These are phyloP conservation scores for Zaprionus capensis DNA, from an alignment of 1,140 invertebrate species.

Conservation along the genomic window DNA sequence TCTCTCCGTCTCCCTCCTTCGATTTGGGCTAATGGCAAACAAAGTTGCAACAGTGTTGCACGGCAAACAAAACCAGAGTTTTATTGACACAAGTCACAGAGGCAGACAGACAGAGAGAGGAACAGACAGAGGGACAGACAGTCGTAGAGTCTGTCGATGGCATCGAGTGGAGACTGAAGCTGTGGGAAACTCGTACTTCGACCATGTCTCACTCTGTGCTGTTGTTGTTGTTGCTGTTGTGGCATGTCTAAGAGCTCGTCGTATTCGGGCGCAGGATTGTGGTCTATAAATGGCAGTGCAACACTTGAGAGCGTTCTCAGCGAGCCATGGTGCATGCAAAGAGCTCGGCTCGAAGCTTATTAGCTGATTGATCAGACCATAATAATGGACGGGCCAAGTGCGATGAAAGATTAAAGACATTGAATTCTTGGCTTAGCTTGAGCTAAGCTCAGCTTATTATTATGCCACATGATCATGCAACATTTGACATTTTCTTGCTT, in stretches of 20 bases:
- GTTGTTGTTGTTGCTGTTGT: constrained; percentile 9
- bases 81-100: constrained; percentile 74
- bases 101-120: constrained; percentile 31
- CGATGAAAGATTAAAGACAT: constrained; percentile 24
- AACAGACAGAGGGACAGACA: constrained; percentile 36
- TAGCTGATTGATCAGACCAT: constrained; percentile 27
- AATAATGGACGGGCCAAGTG: constrained; percentile 3
- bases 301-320: constrained; percentile 38
- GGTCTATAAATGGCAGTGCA: constrained; percentile 54
- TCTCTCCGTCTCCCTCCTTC: background rate
- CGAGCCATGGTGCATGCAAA: background rate
- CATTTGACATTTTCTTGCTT: constrained; percentile 1
- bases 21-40: constrained; percentile 37
- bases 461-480: constrained; percentile 5
- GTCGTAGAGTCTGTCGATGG: constrained; percentile 27
- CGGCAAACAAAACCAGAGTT: constrained; percentile 29
- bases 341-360: constrained; percentile 16
- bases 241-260: constrained; percentile 42
- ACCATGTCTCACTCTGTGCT: background rate
- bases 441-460: background rate
- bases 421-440: constrained; percentile 9
- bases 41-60: constrained; percentile 38
- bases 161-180: constrained; percentile 48
- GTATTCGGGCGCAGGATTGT: constrained; percentile 35
- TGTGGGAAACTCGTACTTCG: constrained; percentile 58